Conservation (phyloP, 2,888 invertebrate species). For the Drosophila colorata region DNA sequence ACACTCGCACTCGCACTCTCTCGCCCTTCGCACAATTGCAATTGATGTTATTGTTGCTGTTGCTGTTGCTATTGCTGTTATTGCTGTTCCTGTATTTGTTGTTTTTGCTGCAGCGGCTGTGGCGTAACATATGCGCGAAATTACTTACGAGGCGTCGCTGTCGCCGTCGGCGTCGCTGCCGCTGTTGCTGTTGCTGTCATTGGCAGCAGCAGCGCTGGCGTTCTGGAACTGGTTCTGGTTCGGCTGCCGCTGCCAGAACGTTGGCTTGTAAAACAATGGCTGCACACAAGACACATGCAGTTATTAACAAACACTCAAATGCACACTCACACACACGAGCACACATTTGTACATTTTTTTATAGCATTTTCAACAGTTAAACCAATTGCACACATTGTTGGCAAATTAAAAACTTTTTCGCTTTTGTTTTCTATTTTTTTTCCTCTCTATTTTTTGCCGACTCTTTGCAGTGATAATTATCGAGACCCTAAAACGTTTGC, state of each 20-base stretch:
- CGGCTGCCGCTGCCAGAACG: constrained; percentile 4
- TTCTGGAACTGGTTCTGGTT: constrained; percentile 29
- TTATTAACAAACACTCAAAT: constrained; percentile 56
- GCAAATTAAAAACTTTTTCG: constrained; percentile 34
- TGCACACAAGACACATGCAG: constrained; percentile 53
- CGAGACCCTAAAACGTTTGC: constrained; percentile 36
- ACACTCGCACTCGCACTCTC: constrained; percentile 2
- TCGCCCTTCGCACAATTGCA: constrained; percentile 22
- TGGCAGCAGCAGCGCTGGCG: constrained; percentile 32
- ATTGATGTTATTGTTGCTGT: constrained; percentile 44
- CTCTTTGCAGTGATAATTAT: constrained; percentile 35
- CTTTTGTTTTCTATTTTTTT: constrained; percentile 3
- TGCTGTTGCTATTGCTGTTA: constrained; percentile 11
- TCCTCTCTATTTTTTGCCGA: neutral
- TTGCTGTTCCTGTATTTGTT: constrained; percentile 10
- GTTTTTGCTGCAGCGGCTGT: constrained; percentile 32
- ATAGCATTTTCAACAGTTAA: constrained; percentile 28
- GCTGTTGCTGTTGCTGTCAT: constrained; percentile 44
- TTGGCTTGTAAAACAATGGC: constrained; percentile 62
- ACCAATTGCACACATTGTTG: constrained; percentile 40
- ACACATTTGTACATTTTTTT: neutral
- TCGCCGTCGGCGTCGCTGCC: constrained; percentile 3
- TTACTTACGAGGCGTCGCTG: constrained; percentile 68
- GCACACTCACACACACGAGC: constrained; percentile 11
- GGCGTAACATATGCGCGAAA: constrained; percentile 79